Percentiles rank a stretch among this genome's conserved stretches.
Evolutionary conservation across 2,797 vertebrate species (phyloP).

Genomic region (Anguilla megastoma): DNA sequence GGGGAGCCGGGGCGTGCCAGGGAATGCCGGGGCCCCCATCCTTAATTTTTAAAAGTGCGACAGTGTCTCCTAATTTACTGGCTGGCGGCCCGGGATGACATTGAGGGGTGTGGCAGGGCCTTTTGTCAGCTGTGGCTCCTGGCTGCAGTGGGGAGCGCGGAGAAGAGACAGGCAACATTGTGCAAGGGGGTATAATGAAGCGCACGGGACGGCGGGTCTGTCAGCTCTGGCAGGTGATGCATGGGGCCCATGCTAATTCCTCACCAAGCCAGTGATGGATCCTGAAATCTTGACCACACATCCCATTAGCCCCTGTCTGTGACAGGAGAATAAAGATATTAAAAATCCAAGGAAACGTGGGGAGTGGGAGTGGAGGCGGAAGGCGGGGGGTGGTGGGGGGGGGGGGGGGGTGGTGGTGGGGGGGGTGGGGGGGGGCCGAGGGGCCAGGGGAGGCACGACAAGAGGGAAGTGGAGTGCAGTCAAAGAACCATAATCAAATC

Average conservation of each 20-base stretch:
- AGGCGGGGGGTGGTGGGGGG: slow-evolving; percentile 62
- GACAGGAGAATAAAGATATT: slow-evolving; percentile 90
- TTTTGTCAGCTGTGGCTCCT: slow-evolving; percentile 69
- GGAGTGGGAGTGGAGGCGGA: slow-evolving; percentile 54
- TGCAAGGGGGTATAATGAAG: slow-evolving; percentile 87
- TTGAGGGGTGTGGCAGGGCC: slow-evolving; percentile 80
- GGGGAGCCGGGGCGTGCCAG: slow-evolving; percentile 58
- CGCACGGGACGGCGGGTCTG: slow-evolving; percentile 77
- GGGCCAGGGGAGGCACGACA: slow-evolving; percentile 46
- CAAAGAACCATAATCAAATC: slow-evolving; percentile 65
- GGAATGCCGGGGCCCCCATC: slow-evolving; percentile 61
- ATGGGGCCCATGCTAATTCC: slow-evolving; percentile 92
- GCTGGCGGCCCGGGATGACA: slow-evolving; percentile 78
- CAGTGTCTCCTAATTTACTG: slow-evolving; percentile 78
- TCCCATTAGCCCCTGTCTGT: slow-evolving; percentile 98
- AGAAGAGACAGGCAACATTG: slow-evolving; percentile 75
- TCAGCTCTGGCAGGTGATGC: slow-evolving; percentile 98
- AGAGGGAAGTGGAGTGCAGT: slow-evolving; percentile 68
- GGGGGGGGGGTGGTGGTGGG: slow-evolving; percentile 61
- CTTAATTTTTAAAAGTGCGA: slow-evolving; percentile 75
- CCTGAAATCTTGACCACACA: slow-evolving; percentile 98
- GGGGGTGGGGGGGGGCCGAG: slow-evolving; percentile 57
- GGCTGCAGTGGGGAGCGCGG: slow-evolving; percentile 51
- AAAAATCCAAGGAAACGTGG: slow-evolving; percentile 66
- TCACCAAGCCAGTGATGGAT: slow-evolving; percentile 92